These are phyloP conservation scores for Axea sp. DNA, from an alignment of 2,888 invertebrate species.

Conservation along the genomic window DNA sequence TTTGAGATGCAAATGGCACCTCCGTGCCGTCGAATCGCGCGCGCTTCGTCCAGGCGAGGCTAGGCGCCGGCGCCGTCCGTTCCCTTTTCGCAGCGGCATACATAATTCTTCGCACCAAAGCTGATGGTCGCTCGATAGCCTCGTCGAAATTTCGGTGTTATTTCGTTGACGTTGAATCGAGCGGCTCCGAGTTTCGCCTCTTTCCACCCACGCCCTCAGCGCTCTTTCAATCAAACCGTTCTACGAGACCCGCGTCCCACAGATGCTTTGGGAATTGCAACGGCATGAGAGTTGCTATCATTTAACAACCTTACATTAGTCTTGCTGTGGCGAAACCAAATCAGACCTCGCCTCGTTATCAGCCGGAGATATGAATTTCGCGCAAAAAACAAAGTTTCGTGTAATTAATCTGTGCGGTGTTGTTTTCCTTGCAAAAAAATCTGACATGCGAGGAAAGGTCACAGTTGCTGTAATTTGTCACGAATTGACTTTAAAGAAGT, in stretches of 20 bases:
- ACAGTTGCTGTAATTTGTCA: neutral
- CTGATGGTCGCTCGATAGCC: slow-evolving; percentile 35
- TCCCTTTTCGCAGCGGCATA: slow-evolving; percentile 31
- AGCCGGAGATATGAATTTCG: slow-evolving; percentile 9
- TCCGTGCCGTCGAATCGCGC: slow-evolving; percentile 37
- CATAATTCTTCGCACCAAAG: slow-evolving; percentile 45
- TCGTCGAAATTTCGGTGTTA: slow-evolving; percentile 32
- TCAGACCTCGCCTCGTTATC: slow-evolving; percentile 9
- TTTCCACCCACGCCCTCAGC: neutral
- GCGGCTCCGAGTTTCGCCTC: neutral
- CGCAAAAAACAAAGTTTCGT: neutral
- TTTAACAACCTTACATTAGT: slow-evolving; percentile 34
- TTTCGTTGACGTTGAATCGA: slow-evolving; percentile 29
- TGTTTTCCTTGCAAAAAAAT: slow-evolving; percentile 1
- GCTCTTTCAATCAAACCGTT: slow-evolving; percentile 18
- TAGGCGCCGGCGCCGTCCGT: slow-evolving; percentile 19
- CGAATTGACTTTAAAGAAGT: neutral
- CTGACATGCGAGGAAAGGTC: neutral
- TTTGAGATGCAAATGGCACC: slow-evolving; percentile 60
- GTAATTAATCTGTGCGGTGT: neutral
- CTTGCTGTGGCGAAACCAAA: slow-evolving; percentile 9
- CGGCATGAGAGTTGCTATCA: slow-evolving; percentile 19
- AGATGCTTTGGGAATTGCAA: slow-evolving; percentile 12
- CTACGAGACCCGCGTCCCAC: slow-evolving; percentile 14
- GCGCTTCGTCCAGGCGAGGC: slow-evolving; percentile 33